These are phyloP conservation scores for Pardosa pseudoannulata DNA, from an alignment of 2,888 invertebrate species.

Conservation along the genomic window DNA sequence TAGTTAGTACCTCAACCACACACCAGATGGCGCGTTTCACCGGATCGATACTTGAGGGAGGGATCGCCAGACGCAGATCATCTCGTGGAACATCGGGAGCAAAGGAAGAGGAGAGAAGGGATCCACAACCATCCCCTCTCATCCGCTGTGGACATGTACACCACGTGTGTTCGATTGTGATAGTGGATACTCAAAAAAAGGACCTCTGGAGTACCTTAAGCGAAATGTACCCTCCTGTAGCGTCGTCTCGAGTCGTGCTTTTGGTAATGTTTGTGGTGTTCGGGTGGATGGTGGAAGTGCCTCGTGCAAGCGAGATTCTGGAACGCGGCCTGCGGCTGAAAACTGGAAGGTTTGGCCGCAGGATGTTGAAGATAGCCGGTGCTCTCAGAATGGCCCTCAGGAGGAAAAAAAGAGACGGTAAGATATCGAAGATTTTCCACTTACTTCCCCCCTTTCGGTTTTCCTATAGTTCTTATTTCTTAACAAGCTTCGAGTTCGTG, in stretches of 20 bases:
- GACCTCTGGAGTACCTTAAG: neutral
- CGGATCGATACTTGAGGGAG: conserved; percentile 11
- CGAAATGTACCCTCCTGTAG: neutral
- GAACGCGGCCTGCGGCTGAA: conserved; percentile 29
- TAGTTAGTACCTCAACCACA: neutral
- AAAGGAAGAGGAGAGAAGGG: conserved; percentile 11
- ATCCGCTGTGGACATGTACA: conserved; percentile 1
- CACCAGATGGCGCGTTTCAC: neutral
- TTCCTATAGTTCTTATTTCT: neutral
- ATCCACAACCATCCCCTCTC: conserved; percentile 22
- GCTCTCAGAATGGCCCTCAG: conserved; percentile 30
- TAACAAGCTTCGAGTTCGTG: too few relatives aligned
- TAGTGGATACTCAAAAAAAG: conserved; percentile 3
- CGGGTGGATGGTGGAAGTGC: neutral
- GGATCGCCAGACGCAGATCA: conserved; percentile 17
- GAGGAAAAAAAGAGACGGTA: conserved; percentile 52
- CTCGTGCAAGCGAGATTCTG: neutral
- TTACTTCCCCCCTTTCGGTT: neutral
- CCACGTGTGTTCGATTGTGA: conserved; percentile 14
- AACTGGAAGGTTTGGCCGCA: conserved; percentile 24
- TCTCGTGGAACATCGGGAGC: conserved; percentile 24
- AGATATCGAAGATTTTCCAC: too few relatives aligned
- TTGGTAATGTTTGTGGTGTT: conserved; percentile 19
- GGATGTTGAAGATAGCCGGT: conserved; percentile 44
- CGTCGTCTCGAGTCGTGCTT: neutral